Evolutionary conservation across 2,113 vertebrate species (phyloP).

Genomic region (Indicator maculatus): DNA sequence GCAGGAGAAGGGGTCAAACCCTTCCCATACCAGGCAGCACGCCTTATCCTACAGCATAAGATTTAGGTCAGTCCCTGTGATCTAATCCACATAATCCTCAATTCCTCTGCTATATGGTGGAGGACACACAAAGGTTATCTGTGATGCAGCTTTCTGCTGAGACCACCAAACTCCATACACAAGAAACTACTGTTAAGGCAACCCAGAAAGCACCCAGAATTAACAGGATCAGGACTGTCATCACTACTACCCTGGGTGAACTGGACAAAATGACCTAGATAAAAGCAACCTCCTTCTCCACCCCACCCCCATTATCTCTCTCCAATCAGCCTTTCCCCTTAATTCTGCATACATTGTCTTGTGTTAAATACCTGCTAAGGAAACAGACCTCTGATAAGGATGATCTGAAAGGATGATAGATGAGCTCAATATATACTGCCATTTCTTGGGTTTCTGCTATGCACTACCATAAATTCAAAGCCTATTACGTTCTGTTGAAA

Average conservation of each 20-base stretch:
- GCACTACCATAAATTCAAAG: constrained; percentile 39
- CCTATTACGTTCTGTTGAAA: constrained; percentile 61
- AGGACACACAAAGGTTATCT: background rate
- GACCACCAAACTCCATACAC: background rate
- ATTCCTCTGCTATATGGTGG: background rate
- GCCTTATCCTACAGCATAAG: background rate
- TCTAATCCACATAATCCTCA: background rate
- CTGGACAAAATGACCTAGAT: background rate
- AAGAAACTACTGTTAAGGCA: background rate
- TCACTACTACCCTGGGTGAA: background rate
- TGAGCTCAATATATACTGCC: constrained; percentile 5
- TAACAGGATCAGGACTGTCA: background rate
- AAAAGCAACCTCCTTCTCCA: accelerated
- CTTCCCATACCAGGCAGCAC: background rate
- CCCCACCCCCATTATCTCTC: background rate
- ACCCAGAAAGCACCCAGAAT: background rate
- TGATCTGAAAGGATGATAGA: constrained; percentile 49
- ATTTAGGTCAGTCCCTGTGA: background rate
- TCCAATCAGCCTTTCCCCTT: background rate
- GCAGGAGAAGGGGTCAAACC: background rate
- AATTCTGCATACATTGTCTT: background rate
- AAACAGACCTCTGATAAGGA: constrained; percentile 29
- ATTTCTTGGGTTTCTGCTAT: constrained; percentile 40
- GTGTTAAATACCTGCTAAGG: constrained; percentile 38
- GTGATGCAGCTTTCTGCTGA: background rate